Conservation (phyloP, 2,888 invertebrate species). For the Liposcelis brunnea region DNA sequence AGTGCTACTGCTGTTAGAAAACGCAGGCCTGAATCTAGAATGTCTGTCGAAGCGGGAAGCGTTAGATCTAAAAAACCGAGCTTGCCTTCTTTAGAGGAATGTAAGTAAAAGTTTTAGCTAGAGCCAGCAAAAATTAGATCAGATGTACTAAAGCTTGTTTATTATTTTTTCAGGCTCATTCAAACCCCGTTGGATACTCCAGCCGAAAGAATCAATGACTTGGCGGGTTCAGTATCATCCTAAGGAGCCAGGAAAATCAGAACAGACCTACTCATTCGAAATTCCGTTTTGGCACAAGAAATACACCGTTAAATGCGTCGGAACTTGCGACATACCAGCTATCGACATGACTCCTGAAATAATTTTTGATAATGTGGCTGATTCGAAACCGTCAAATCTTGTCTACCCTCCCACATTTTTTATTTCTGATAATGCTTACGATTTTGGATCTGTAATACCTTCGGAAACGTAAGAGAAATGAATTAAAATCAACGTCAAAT, state of each 20-base stretch:
- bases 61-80: slow-evolving; percentile 4
- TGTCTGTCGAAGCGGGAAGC: background rate
- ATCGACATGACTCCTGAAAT: slow-evolving; percentile 19
- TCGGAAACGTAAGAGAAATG: slow-evolving; percentile 16
- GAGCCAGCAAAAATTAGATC: too few relatives aligned
- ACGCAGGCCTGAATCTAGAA: too few relatives aligned
- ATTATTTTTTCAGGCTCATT: too few relatives aligned
- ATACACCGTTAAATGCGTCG: slow-evolving; percentile 18
- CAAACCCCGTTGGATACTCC: slow-evolving; percentile 19
- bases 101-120: too few relatives aligned
- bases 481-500: slow-evolving; percentile 13
- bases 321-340: slow-evolving; percentile 20
- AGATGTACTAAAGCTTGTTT: too few relatives aligned
- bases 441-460: slow-evolving; percentile 21
- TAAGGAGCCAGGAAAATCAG: slow-evolving; percentile 16
- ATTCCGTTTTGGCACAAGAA: slow-evolving; percentile 15
- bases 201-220: slow-evolving; percentile 18
- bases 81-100: background rate
- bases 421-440: slow-evolving; percentile 18
- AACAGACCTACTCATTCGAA: slow-evolving; percentile 18
- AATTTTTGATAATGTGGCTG: slow-evolving; percentile 19
- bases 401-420: slow-evolving; percentile 19
- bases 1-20: too few relatives aligned
- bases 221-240: slow-evolving; percentile 21
- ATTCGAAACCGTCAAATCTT: slow-evolving; percentile 11